Evolutionary conservation across 1,140 invertebrate species (phyloP).

Genomic region (Aradophagus sp.): DNA sequence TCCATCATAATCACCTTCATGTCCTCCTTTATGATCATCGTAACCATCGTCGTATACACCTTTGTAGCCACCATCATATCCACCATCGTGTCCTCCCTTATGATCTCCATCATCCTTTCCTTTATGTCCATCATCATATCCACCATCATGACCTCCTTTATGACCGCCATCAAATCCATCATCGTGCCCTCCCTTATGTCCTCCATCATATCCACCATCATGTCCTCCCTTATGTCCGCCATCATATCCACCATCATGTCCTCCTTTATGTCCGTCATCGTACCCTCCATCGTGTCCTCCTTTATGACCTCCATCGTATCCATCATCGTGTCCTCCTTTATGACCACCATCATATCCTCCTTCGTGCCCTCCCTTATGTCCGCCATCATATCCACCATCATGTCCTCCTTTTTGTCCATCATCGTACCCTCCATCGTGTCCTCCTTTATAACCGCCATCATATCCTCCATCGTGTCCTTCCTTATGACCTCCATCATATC

Average conservation of each 20-base stretch:
- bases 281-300: conserved; percentile 13
- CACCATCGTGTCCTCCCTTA: not conserved
- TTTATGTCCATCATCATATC: conserved; percentile 24
- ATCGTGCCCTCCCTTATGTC: conserved; percentile 1
- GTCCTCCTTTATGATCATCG: not conserved
- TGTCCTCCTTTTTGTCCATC: no score
- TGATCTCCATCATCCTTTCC: conserved; percentile 14
- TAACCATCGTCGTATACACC: no score
- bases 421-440: no score
- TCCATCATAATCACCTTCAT: not conserved
- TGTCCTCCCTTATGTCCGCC: conserved; percentile 19
- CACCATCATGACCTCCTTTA: conserved; percentile 20
- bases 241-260: conserved; percentile 23
- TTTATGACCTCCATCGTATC: no score
- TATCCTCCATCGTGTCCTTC: no score
- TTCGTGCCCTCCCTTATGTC: not conserved
- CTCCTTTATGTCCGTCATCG: no score
- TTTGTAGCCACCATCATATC: conserved; percentile 1
- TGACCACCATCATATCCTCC: no score
- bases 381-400: not conserved
- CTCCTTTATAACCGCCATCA: no score
- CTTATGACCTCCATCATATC: not conserved
- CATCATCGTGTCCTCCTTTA: no score
- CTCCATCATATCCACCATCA: conserved; percentile 2
- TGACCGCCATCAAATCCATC: not conserved